Evolutionary conservation across 2,113 vertebrate species (phyloP).

Genomic region (Salvator merianae): DNA sequence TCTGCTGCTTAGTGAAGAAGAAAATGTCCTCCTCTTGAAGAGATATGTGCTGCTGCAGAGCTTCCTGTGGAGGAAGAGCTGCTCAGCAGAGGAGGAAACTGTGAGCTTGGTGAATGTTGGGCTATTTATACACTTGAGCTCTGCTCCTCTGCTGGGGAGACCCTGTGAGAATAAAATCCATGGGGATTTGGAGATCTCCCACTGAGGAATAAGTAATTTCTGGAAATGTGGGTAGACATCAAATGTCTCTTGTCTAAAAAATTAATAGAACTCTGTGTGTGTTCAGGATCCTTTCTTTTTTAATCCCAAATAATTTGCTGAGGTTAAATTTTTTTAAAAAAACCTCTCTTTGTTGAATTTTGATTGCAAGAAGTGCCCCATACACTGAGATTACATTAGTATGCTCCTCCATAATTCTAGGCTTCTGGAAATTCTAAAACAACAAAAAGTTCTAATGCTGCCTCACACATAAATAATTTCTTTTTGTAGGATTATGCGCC

Average conservation of each 20-base stretch:
- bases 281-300: background rate
- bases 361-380: background rate
- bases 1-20: too few species aligned
- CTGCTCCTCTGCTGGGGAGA: too few species aligned
- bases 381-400: background rate
- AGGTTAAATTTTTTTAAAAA: background rate
- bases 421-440: background rate
- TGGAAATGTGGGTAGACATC: conserved; percentile 15
- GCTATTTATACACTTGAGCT: too few species aligned
- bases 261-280: conserved; percentile 18
- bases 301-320: conserved; percentile 6
- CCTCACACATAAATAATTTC: background rate
- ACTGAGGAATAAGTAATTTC: too few species aligned
- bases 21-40: too few species aligned
- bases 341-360: background rate
- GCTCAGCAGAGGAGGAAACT: too few species aligned
- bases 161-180: too few species aligned
- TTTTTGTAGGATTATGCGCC: background rate
- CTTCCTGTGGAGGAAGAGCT: too few species aligned
- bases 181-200: too few species aligned
- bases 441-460: background rate
- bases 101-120: too few species aligned
- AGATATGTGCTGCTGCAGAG: too few species aligned
- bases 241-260: background rate
- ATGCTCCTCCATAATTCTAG: background rate